Evolutionary conservation across 2,113 vertebrate genomes (phyloP), one percentile per base, ranked within the genome.

Genomic region (Panthera uncia): DNA sequence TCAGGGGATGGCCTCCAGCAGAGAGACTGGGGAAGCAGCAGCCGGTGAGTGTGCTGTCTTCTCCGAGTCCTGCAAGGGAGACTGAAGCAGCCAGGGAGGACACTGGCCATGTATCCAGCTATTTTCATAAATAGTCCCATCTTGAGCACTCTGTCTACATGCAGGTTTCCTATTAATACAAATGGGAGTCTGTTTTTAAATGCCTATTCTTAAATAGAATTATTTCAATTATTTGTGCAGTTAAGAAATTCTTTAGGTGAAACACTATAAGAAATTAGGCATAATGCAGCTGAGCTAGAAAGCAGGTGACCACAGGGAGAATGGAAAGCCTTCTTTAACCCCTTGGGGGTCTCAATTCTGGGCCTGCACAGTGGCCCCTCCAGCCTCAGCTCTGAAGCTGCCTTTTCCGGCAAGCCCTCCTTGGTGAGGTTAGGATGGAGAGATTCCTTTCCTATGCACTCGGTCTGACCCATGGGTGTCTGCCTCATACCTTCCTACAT

Each of bases 241-340:
- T 76, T 90, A 23, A 65, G 45, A 65, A 50, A 79, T 87, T 81
- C 33, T 95, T 31, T 71, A 78, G 50, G 57, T 85, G 71, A 85
- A 91, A 66, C 85, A 15, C 65, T 91, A 0, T 85, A 93, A 82
- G 74, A 93, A 68, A 81, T 63, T 13, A 11, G 13, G 16, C 38
- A n/a, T 13, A 9, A n/a, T 55, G 91, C 85, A 93, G 84, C 85
- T 45, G 50, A 84, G 33, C 94, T 76, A 52, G 66, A 50, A 97
- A 33, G 21, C 13, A 41, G 94, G 57, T 79, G 50, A 18, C 78
- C 29, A 23, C 29, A 10, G 61, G 61, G 33, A 66, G 23, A 1
- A 29, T 4, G n/a, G 48, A 52, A 90, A 29, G 31, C 52, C 89
- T 31, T 57, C 66, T 41, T 69, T 65, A 25, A 45, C 65, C n/a